Conservation (phyloP, 2,888 invertebrate genomes). For the Diachrysia chrysitis region DNA sequence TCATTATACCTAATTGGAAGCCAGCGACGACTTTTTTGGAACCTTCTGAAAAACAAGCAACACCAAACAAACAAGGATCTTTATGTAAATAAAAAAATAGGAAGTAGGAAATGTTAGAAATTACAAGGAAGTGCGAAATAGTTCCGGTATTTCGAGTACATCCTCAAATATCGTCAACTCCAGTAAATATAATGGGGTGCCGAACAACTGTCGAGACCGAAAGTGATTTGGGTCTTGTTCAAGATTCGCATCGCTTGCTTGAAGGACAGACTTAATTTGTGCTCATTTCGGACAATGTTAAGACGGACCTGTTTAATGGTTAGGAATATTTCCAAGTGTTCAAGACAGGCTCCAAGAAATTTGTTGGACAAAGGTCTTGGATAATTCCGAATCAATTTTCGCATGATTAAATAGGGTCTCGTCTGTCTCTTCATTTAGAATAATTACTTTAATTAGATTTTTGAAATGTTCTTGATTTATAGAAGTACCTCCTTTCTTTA, state of each 20-base stretch:
- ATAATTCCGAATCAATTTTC: conserved; percentile 46
- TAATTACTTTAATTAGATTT: conserved; percentile 3
- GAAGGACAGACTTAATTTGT: conserved; percentile 34
- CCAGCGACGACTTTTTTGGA: background rate
- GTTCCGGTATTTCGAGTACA: conserved; percentile 23
- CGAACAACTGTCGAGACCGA: conserved; percentile 21
- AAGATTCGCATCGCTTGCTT: conserved; percentile 18
- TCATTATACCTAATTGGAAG: background rate
- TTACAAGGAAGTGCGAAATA: conserved; percentile 23
- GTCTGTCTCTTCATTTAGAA: background rate
- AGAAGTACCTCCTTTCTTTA: no score
- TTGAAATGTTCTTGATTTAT: no score
- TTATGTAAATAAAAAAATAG: conserved; percentile 17
- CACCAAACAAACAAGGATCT: background rate
- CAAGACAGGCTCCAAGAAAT: conserved; percentile 19
- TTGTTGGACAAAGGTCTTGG: conserved; percentile 34
- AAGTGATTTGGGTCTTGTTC: conserved; percentile 39
- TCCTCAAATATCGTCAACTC: conserved; percentile 15
- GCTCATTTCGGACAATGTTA: conserved; percentile 31
- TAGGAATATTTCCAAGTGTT: conserved; percentile 24
- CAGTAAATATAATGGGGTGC: conserved; percentile 17
- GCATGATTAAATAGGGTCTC: conserved; percentile 12
- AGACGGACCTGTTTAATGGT: conserved; percentile 25
- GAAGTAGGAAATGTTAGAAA: conserved; percentile 33
- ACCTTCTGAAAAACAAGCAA: background rate